phyloP scores from a whole-genome alignment of 2,888 invertebrate genomes.

The Alviniconcha strummeri region DNA sequence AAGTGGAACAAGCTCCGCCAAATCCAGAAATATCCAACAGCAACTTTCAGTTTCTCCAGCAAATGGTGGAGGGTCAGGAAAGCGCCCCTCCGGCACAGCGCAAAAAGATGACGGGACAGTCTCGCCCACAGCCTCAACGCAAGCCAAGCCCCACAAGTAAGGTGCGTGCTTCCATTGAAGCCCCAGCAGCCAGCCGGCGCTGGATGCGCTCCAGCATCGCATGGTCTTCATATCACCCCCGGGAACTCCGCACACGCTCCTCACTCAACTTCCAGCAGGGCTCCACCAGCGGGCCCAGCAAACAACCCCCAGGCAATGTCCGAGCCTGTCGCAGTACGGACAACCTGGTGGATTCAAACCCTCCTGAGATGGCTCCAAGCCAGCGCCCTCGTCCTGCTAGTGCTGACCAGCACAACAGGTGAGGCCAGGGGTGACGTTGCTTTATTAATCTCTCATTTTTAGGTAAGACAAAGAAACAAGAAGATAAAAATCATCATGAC shows the following conservation, averaged over 20 bases:
- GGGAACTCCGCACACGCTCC: slow-evolving; percentile 61
- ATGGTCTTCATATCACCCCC: slow-evolving; percentile 61
- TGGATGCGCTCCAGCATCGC: slow-evolving; percentile 65
- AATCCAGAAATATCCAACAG: slow-evolving; percentile 25
- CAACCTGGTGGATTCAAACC: slow-evolving; percentile 30
- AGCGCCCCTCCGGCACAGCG: background rate
- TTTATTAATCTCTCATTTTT: no score
- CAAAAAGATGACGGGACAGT: background rate
- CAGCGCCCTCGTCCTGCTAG: slow-evolving; percentile 46
- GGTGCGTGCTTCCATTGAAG: slow-evolving; percentile 26
- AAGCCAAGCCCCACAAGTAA: slow-evolving; percentile 14
- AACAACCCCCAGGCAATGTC: slow-evolving; percentile 18
- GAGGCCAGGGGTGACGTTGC: background rate
- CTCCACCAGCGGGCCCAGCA: background rate
- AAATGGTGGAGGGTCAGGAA: background rate
- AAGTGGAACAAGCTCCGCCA: background rate
- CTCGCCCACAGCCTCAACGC: slow-evolving; percentile 3
- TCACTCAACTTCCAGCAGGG: slow-evolving; percentile 39
- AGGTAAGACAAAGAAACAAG: no score
- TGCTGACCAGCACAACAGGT: slow-evolving; percentile 57
- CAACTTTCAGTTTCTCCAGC: slow-evolving; percentile 15
- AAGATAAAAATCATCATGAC: no score
- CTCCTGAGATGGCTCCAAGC: slow-evolving; percentile 2
- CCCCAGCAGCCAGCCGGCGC: slow-evolving; percentile 36
- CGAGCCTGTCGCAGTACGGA: slow-evolving; percentile 34